Conservation (phyloP, 2,113 vertebrate species). For the Brachionichthys hirsutus region DNA sequence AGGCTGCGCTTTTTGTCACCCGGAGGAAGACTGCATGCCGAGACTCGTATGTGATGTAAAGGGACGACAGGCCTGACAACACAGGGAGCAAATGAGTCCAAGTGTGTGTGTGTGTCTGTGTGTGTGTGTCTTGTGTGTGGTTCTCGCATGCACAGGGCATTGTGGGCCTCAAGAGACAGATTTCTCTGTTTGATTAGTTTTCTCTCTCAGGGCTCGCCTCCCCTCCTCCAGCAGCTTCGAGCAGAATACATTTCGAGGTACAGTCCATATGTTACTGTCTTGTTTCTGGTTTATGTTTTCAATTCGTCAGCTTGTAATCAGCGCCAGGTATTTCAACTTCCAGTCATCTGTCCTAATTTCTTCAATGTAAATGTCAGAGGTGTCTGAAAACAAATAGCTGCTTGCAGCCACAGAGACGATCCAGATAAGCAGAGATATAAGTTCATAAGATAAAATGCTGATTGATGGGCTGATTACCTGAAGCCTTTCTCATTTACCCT, state of each 20-base stretch:
- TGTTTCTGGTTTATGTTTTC: constrained; percentile 12
- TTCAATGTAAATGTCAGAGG: not conserved
- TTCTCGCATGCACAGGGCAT: constrained; percentile 15
- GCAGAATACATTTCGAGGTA: constrained; percentile 17
- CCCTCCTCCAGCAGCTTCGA: constrained; percentile 36
- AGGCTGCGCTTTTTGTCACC: constrained; percentile 62
- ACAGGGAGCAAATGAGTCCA: constrained; percentile 12
- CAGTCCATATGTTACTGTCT: constrained; percentile 10
- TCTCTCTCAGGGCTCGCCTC: constrained; percentile 49
- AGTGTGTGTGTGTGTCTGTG: constrained; percentile 19
- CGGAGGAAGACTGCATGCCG: constrained; percentile 56
- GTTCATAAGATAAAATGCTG: constrained; percentile 4
- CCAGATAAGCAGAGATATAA: not conserved
- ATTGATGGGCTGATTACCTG: constrained; percentile 8
- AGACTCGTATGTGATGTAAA: constrained; percentile 58
- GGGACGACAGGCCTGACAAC: constrained; percentile 53
- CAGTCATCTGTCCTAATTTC: not conserved
- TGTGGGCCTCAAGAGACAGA: constrained; percentile 62
- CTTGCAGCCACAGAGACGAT: not conserved
- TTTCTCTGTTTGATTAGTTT: constrained; percentile 62
- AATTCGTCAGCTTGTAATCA: not conserved
- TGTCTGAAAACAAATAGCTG: constrained; percentile 7
- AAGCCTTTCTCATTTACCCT: not conserved
- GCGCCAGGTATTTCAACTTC: not conserved
- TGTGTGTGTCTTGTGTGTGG: constrained; percentile 8